phyloP scores from a whole-genome alignment of 2,113 vertebrate species.

The Lipophrys pholis region DNA sequence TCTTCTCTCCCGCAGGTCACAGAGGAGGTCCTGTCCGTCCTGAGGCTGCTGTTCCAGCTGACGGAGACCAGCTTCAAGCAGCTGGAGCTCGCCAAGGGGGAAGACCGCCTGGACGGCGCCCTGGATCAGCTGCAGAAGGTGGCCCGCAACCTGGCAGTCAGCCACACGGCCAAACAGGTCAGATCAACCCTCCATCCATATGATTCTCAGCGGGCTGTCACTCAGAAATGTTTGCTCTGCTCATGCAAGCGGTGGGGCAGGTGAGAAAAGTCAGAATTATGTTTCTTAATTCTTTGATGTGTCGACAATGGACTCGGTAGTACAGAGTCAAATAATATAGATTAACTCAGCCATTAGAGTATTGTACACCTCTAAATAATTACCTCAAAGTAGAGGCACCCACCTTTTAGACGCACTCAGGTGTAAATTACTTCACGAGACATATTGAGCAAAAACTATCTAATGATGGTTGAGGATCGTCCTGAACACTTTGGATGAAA shows the following conservation, averaged over 20 bases:
- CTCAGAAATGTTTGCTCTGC: conserved; percentile 26
- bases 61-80: conserved; percentile 32
- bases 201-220: conserved; percentile 7
- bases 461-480: no score
- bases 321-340: not conserved
- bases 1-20: conserved; percentile 67
- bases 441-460: no score
- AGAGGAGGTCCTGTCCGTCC: conserved; percentile 79
- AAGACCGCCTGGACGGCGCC: conserved; percentile 62
- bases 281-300: not conserved
- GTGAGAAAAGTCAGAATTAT: not conserved
- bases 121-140: conserved; percentile 75
- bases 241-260: not conserved
- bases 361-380: not conserved
- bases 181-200: not conserved
- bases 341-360: not conserved
- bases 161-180: conserved; percentile 69
- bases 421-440: no score
- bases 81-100: not conserved
- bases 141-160: conserved; percentile 74
- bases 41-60: conserved; percentile 78
- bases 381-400: not conserved
- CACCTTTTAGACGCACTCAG: not conserved
- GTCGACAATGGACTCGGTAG: not conserved
- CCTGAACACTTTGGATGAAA: no score